These are phyloP conservation scores for Eurystomus glaucurus DNA, from an alignment of 2,797 vertebrate genomes.

Conservation along the genomic window DNA sequence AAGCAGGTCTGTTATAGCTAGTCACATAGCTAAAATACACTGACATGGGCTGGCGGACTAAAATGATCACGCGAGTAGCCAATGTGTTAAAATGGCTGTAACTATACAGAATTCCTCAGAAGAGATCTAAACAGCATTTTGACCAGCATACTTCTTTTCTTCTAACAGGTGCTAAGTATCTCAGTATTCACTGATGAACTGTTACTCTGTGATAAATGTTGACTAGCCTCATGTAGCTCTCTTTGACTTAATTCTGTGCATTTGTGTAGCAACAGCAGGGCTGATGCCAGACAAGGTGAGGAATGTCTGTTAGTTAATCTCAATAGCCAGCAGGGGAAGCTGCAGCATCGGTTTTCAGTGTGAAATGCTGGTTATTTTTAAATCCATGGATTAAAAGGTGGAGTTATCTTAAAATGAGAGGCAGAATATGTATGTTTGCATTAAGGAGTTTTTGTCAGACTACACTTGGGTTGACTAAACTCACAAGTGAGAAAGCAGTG, in stretches of 20 bases:
- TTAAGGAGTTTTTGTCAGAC: not conserved
- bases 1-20: not conserved
- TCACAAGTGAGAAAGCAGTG: not conserved
- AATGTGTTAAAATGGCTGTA: not conserved
- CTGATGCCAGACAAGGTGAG: accelerated
- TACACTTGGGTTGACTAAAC: not conserved
- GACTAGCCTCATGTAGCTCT: not conserved
- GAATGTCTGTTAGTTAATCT: not conserved
- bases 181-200: not conserved
- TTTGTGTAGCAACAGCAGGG: accelerated
- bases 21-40: not conserved
- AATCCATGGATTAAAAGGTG: not conserved
- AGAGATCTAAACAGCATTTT: not conserved
- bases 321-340: conserved; percentile 43
- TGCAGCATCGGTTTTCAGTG: conserved; percentile 31
- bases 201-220: not conserved
- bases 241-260: not conserved
- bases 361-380: not conserved
- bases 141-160: not conserved
- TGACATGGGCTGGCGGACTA: not conserved
- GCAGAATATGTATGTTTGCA: not conserved
- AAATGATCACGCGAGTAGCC: not conserved
- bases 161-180: not conserved
- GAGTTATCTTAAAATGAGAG: conserved; percentile 26
- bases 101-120: not conserved